phyloP scores from a whole-genome alignment of 2,888 invertebrate genomes.

The Escarpia spicata region DNA sequence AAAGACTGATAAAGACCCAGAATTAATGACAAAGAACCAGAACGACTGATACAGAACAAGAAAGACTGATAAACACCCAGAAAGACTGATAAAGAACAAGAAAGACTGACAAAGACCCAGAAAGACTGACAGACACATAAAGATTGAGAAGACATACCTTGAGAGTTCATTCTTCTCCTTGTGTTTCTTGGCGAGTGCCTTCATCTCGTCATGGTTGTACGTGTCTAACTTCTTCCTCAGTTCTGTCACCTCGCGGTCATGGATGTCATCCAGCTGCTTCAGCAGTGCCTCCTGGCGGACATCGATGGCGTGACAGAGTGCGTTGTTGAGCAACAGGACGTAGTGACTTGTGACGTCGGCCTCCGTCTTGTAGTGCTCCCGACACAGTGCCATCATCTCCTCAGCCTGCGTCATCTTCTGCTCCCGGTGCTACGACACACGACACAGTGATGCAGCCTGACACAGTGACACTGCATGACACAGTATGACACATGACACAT shows the following conservation, averaged over 20 bases:
- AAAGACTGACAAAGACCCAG: background rate
- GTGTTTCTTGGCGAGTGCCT: conserved; percentile 85
- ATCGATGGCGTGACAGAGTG: conserved; percentile 65
- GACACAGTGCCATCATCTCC: conserved; percentile 56
- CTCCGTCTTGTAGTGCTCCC: conserved; percentile 77
- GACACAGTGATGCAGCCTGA: too few species aligned
- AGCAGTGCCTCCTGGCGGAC: conserved; percentile 65
- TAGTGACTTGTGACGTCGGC: conserved; percentile 73
- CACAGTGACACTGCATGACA: conserved; percentile 71
- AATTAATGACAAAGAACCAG: too few species aligned
- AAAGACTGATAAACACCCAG: too few species aligned
- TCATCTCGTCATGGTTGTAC: conserved; percentile 87
- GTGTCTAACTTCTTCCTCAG: conserved; percentile 81
- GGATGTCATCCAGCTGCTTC: conserved; percentile 44
- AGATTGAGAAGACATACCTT: conserved; percentile 51
- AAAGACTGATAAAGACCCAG: too few species aligned
- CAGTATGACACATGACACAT: conserved; percentile 76
- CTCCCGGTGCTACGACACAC: too few species aligned
- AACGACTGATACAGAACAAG: too few species aligned
- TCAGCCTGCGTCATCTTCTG: conserved; percentile 57
- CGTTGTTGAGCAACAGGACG: conserved; percentile 78
- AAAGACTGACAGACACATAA: background rate
- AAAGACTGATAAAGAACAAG: too few species aligned
- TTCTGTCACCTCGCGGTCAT: conserved; percentile 63
- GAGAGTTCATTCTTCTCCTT: conserved; percentile 89